Evolutionary conservation across 2,797 vertebrate species (phyloP), one percentile per base, ranked within the genome.

Genomic region (Esox masquinongy): DNA sequence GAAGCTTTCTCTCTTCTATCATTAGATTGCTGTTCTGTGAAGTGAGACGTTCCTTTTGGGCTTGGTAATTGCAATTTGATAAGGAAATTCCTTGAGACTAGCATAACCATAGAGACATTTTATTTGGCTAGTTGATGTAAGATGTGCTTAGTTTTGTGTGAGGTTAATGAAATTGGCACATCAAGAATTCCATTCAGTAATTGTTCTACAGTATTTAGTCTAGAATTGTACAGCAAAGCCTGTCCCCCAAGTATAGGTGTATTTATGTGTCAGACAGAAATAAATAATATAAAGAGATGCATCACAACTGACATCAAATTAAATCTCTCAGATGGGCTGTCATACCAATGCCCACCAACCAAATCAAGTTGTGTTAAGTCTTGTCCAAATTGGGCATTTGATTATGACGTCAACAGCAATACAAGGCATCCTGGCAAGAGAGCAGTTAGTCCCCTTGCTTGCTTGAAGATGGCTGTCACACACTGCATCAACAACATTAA

Each of bases 241-340:
- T 51, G 24, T 49, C 15, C 47, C 12, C 17, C 56, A 36, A 79
- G 70, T 68, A 78, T 69, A 73, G 51, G 63, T 77, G 53, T 24
- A 19, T 80, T 4, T 22, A 8, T 56, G n/a, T 56, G n/a, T 39
- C 36, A 49, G 61, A 74, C 63, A 74, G 74, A 75, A 77, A 86
- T 86, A 78, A 64, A 51, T 70, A 49, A 51, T 80, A 61, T 80
- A 14, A n/a, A 68, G 24, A 78, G 71, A 81, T 75, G 64, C 79
- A 50, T 76, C 75, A 9, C 83, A 88, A 91, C 68, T 90, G 91
- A 88, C 87, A 88, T 81, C 74, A 74, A 77, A 77, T 77, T 79
- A 88, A 93, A 92, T 93, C 87, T 88, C 84, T 87, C 29, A 88
- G 91, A 92, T 90, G 87, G 83, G 80, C 86, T 87, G 89, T 90